Evolutionary conservation across 2,888 invertebrate species (phyloP), one percentile per base, ranked within the genome.

Genomic region (Aricia artaxerxes): DNA sequence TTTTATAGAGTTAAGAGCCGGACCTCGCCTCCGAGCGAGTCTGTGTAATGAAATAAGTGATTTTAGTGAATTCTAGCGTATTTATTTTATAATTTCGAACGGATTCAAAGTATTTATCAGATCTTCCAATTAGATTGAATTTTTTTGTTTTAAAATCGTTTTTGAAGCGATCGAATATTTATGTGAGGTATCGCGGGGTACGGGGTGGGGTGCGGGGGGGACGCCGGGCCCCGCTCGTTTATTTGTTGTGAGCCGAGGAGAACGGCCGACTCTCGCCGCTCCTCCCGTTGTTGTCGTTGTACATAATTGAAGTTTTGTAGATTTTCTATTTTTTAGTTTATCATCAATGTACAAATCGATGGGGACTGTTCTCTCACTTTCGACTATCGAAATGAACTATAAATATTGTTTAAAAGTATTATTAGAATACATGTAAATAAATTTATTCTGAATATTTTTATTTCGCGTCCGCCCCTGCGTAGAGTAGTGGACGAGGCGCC

Each of bases 381-480:
- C 89, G 87, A 87, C 88, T 87, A 88, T 87, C 88, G 85, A 87
- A 84, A 81, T 83, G 87, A 86, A 87, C 88, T 93, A 93, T 94
- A 93, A 92, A 93, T 93, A 93, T 93, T 92, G 91, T 93, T 93
- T 93, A 89, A 92, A 93, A 93, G 93, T 94, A 93, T 94, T 94
- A 93, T 91, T 94, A 94, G 93, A 89, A 89, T 92, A 93, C 88
- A 83, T 93, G 93, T 92, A 92, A 84, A 92, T 94, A 94, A 89
- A 90, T 90, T 90, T 91, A 90, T 91, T 88, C 88, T 87, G 86
- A 89, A 88, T 90, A 84, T 85, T 88, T 88, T 87, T 89, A 89
- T 85, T 89, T 88, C 82, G 81, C 79, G 80, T 81, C 77, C 78
- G 81, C 80, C 64, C 78, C 77, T 80, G 73, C 60, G 60, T 24